A percentile compares a stretch with the other conserved stretches of the same genome.
Conservation (phyloP, 2,888 invertebrate species). For the Embidobia sp. region DNA sequence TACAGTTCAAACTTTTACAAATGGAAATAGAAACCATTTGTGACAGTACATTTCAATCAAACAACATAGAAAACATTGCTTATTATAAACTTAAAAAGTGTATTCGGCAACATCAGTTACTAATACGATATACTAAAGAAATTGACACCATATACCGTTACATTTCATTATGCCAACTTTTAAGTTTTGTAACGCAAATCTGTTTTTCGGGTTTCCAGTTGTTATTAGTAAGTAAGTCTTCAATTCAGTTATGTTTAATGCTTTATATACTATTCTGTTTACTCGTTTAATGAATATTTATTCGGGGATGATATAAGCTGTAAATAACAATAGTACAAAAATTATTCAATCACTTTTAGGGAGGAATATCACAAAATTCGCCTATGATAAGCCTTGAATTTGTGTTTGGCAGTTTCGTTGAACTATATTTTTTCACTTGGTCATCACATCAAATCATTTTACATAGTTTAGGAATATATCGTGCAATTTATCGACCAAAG, state of each 20-base stretch:
- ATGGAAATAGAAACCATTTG: constrained; percentile 37
- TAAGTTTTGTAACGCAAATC: constrained; percentile 53
- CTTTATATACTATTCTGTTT: too few species aligned
- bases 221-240: constrained; percentile 43
- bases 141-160: constrained; percentile 52
- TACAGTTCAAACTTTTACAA: constrained; percentile 57
- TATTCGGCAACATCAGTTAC: constrained; percentile 43
- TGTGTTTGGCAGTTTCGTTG: constrained; percentile 42
- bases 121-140: constrained; percentile 55
- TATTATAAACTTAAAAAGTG: constrained; percentile 31
- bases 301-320: too few species aligned
- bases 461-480: constrained; percentile 44
- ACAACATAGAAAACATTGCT: not conserved
- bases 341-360: constrained; percentile 24
- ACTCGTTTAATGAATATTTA: too few species aligned
- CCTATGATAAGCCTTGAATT: constrained; percentile 38
- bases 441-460: constrained; percentile 61
- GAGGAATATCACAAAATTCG: not conserved
- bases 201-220: constrained; percentile 59
- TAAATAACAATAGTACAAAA: not conserved
- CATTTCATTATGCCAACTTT: constrained; percentile 48
- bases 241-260: too few species aligned
- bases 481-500: constrained; percentile 49
- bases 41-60: not conserved
- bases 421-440: constrained; percentile 57